phyloP scores from a whole-genome alignment of 2,888 invertebrate genomes.

The Nowickia ferox region DNA sequence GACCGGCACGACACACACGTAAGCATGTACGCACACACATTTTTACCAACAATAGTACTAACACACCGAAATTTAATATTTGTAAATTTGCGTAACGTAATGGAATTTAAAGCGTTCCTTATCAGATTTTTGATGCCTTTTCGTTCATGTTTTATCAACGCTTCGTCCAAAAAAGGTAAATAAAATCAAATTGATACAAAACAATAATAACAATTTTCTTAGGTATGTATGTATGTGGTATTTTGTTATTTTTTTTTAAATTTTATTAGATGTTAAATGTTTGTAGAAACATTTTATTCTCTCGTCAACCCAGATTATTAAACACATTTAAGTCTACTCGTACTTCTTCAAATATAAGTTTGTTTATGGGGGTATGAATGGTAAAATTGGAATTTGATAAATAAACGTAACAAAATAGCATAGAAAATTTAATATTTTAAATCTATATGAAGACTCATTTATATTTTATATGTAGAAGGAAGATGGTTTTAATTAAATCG shows the following conservation, averaged over 20 bases:
- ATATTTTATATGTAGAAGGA: slow-evolving; percentile 68
- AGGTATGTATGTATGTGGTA: neutral
- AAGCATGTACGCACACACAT: neutral
- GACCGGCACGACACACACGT: neutral
- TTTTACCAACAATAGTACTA: slow-evolving; percentile 14
- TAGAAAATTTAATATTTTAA: slow-evolving; percentile 30
- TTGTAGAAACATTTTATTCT: slow-evolving; percentile 39
- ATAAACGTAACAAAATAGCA: slow-evolving; percentile 59
- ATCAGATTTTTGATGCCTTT: slow-evolving; percentile 79
- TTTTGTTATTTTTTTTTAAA: neutral
- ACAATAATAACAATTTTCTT: neutral
- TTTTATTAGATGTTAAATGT: slow-evolving; percentile 33
- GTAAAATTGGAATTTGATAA: slow-evolving; percentile 38
- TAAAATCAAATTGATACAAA: slow-evolving; percentile 16
- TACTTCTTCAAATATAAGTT: slow-evolving; percentile 4
- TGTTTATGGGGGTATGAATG: neutral
- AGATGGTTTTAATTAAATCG: slow-evolving; percentile 48
- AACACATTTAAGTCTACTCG: neutral
- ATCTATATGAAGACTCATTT: neutral
- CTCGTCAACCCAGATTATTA: slow-evolving; percentile 15
- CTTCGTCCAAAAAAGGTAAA: slow-evolving; percentile 63
- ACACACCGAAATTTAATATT: slow-evolving; percentile 76
- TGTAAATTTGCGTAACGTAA: slow-evolving; percentile 83
- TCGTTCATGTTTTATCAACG: slow-evolving; percentile 78
- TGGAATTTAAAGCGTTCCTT: slow-evolving; percentile 83